Conservation (phyloP, 2,888 invertebrate species). For the Fragum fragum region DNA sequence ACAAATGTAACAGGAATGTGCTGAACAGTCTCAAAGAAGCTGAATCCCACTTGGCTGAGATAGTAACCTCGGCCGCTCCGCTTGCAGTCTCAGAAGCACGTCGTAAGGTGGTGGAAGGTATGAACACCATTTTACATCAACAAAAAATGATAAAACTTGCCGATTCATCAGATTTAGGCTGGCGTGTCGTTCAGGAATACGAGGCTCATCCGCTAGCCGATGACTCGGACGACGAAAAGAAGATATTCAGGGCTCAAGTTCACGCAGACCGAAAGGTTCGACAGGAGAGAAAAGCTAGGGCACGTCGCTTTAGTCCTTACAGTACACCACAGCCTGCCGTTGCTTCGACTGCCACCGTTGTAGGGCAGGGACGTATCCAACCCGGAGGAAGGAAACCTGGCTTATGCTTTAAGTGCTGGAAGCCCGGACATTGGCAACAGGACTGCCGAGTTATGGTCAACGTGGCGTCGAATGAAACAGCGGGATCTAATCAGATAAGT, state of each 20-base stretch:
- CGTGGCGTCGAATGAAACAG: not conserved
- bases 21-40: constrained; percentile 5
- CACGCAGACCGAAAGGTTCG: constrained; percentile 39
- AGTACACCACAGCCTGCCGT: not conserved
- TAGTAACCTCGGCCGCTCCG: not conserved
- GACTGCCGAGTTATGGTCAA: constrained; percentile 10
- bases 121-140: constrained; percentile 7
- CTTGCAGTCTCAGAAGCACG: not conserved
- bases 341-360: not conserved
- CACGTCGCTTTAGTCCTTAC: constrained; percentile 24
- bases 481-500: constrained; percentile 23
- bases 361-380: not conserved
- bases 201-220: constrained; percentile 46
- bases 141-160: constrained; percentile 37
- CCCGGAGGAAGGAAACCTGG: constrained; percentile 25
- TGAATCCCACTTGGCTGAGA: not conserved
- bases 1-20: constrained; percentile 20
- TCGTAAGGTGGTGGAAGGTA: constrained; percentile 16
- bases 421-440: constrained; percentile 39
- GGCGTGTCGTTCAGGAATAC: constrained; percentile 27
- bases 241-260: constrained; percentile 46
- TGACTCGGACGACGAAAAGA: constrained; percentile 48
- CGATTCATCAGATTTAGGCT: constrained; percentile 33
- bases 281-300: constrained; percentile 21
- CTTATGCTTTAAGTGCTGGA: constrained; percentile 43